Conservation (phyloP, 2,797 vertebrate species). For the Aulostomus chinensis region DNA sequence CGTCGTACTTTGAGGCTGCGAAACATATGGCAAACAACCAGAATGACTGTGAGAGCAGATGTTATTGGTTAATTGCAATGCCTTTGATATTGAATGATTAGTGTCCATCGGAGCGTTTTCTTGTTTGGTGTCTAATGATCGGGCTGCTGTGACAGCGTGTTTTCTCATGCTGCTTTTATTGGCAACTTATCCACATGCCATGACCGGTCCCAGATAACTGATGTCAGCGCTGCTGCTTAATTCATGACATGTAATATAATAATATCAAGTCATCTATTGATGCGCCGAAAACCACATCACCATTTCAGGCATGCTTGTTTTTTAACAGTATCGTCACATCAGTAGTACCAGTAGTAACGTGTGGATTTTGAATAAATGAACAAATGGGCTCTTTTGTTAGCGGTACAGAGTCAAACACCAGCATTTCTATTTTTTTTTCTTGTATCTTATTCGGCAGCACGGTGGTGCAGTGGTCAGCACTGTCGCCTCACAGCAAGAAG, state of each 20-base stretch:
- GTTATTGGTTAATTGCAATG: slow-evolving; percentile 68
- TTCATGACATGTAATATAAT: slow-evolving; percentile 28
- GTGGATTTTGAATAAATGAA: too few relatives aligned
- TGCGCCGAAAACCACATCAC: slow-evolving; percentile 25
- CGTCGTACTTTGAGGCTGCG: too few relatives aligned
- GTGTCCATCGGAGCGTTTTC: slow-evolving; percentile 64
- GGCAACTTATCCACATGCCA: slow-evolving; percentile 53
- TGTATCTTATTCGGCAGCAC: too few relatives aligned
- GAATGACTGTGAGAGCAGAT: slow-evolving; percentile 64
- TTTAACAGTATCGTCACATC: too few relatives aligned
- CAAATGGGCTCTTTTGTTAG: too few relatives aligned
- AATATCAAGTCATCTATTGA: slow-evolving; percentile 38
- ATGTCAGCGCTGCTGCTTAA: slow-evolving; percentile 51
- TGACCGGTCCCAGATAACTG: slow-evolving; percentile 62
- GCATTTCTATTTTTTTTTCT: too few relatives aligned
- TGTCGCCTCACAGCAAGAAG: too few relatives aligned
- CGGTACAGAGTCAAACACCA: too few relatives aligned
- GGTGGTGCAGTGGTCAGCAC: too few relatives aligned
- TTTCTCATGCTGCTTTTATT: slow-evolving; percentile 55
- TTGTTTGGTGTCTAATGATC: slow-evolving; percentile 63
- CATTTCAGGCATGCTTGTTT: slow-evolving; percentile 18
- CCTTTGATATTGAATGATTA: slow-evolving; percentile 73
- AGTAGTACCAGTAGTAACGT: too few relatives aligned
- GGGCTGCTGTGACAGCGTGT: slow-evolving; percentile 52
- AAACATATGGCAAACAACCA: slow-evolving; percentile 56